Evolutionary conservation across 1,140 invertebrate species (phyloP).

Genomic region (Ooceraea biroi): DNA sequence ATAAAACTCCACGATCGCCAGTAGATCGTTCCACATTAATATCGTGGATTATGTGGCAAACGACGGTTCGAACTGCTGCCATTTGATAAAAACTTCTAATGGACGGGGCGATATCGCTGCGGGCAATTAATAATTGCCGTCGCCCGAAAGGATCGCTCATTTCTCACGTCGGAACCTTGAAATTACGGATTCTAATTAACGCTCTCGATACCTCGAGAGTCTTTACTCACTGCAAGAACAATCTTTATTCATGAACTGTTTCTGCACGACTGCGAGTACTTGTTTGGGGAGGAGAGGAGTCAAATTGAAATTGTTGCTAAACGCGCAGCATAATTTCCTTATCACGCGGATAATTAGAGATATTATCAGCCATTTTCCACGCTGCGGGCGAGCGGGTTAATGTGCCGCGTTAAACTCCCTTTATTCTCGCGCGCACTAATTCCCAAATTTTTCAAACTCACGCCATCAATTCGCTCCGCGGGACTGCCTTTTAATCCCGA

Average conservation of each 20-base stretch:
- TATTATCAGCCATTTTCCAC: slow-evolving; percentile 3
- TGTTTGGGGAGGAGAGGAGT: neutral
- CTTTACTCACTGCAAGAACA: neutral
- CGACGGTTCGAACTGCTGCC: slow-evolving; percentile 44
- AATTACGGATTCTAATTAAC: slow-evolving; percentile 52
- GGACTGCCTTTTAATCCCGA: slow-evolving; percentile 41
- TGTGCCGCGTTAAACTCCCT: neutral
- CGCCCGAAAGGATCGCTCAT: slow-evolving; percentile 37
- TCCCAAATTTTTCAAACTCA: slow-evolving; percentile 41
- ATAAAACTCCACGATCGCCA: slow-evolving; percentile 19
- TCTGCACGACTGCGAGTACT: neutral
- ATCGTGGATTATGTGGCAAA: slow-evolving; percentile 52
- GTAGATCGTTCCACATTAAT: slow-evolving; percentile 48
- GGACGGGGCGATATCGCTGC: slow-evolving; percentile 40
- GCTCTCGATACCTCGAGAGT: slow-evolving; percentile 9
- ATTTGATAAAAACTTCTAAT: slow-evolving; percentile 62
- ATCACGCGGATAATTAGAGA: slow-evolving; percentile 11
- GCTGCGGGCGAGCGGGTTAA: neutral
- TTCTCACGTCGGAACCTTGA: slow-evolving; percentile 47
- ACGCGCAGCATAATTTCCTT: slow-evolving; percentile 5
- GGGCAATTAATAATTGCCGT: slow-evolving; percentile 51
- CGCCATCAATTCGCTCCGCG: neutral
- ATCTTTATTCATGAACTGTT: neutral
- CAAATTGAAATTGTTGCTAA: neutral
- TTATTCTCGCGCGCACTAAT: slow-evolving; percentile 44